phyloP scores from a whole-genome alignment of 2,113 vertebrate species.

The Alosa alosa region DNA sequence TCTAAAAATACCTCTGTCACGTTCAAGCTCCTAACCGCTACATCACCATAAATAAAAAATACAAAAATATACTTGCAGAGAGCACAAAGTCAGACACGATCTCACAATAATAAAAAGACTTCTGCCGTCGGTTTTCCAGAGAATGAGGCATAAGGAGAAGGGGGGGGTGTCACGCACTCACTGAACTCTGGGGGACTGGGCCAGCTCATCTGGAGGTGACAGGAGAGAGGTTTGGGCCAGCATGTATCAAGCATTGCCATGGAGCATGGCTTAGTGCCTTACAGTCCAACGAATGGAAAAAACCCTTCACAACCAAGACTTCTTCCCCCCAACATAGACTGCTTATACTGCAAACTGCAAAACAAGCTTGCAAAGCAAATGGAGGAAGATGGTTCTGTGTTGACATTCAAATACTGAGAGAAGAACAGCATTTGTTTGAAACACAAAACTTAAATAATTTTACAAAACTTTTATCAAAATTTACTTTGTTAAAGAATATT shows the following conservation, averaged over 20 bases:
- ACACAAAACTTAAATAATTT: neutral
- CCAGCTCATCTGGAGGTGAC: neutral
- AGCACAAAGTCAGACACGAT: conserved; percentile 54
- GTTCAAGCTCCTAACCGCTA: conserved; percentile 56
- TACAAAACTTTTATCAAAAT: neutral
- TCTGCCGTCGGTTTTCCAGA: neutral
- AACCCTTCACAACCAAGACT: neutral
- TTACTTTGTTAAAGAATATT: neutral
- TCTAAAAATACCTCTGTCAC: conserved; percentile 30
- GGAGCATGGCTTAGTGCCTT: neutral
- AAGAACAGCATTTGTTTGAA: neutral
- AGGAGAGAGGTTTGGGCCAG: neutral
- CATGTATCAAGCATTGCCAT: neutral
- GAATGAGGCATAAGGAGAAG: neutral
- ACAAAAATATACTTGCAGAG: conserved; percentile 71
- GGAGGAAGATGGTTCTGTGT: neutral
- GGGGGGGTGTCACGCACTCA: neutral
- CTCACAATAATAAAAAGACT: conserved; percentile 43
- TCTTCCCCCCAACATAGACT: neutral
- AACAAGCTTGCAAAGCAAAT: neutral
- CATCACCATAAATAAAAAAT: conserved; percentile 68
- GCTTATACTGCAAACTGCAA: neutral
- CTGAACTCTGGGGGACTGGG: neutral
- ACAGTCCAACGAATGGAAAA: neutral
- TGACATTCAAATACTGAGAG: neutral